phyloP scores from a whole-genome alignment of 2,888 invertebrate species.

The Melanchra persicariae region DNA sequence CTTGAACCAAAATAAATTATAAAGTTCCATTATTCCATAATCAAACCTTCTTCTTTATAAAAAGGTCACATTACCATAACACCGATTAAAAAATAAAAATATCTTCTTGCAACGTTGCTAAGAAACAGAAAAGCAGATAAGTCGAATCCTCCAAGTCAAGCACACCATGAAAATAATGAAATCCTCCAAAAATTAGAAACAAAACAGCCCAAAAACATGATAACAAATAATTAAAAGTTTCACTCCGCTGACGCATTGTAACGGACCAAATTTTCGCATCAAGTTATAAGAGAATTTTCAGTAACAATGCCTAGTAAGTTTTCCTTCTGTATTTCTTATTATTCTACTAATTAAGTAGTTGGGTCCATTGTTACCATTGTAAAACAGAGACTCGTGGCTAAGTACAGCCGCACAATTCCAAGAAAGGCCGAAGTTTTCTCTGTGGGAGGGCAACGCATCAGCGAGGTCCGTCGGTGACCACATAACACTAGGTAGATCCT shows the following conservation, averaged over 20 bases:
- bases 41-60: slow-evolving; percentile 17
- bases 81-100: neutral
- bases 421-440: neutral
- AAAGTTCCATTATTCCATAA: too few relatives aligned
- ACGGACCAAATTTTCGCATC: slow-evolving; percentile 26
- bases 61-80: neutral
- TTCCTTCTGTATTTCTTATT: slow-evolving; percentile 9
- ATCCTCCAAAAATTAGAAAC: neutral
- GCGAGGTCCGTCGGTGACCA: too few relatives aligned
- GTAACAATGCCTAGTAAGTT: slow-evolving; percentile 47
- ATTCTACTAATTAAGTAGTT: neutral
- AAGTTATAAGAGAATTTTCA: slow-evolving; percentile 17
- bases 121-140: slow-evolving; percentile 16
- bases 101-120: slow-evolving; percentile 19
- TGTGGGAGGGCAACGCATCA: neutral
- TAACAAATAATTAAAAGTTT: slow-evolving; percentile 9
- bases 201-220: slow-evolving; percentile 22
- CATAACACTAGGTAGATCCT: too few relatives aligned
- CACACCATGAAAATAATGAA: slow-evolving; percentile 20
- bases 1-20: neutral
- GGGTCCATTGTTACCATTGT: too few relatives aligned
- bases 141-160: slow-evolving; percentile 2
- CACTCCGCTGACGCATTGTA: neutral
- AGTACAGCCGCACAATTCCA: too few relatives aligned
- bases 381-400: too few relatives aligned